Conservation (phyloP, 2,888 invertebrate species). For the Acronicta alni region DNA sequence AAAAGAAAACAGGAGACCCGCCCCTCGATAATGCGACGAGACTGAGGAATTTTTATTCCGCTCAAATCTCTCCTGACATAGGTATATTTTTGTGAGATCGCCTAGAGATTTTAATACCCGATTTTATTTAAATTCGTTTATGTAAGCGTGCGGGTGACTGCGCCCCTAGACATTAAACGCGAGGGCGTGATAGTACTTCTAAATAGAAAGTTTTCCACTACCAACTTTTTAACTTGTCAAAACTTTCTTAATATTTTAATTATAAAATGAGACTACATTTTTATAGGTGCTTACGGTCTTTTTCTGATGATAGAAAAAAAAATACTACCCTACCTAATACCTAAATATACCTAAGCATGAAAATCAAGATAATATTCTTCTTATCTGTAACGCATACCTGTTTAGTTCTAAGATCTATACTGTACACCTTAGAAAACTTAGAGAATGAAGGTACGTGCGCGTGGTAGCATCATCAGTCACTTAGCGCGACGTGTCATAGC, state of each 20-base stretch:
- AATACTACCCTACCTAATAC: too few relatives aligned
- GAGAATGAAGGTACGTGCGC: conserved; percentile 13
- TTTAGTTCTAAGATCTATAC: conserved; percentile 17
- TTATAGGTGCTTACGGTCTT: neutral
- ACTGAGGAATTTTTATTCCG: conserved; percentile 88
- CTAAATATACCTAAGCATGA: too few relatives aligned
- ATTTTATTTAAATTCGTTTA: conserved; percentile 89
- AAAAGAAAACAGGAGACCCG: conserved; percentile 88
- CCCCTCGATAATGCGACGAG: conserved; percentile 88
- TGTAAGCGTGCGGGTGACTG: conserved; percentile 83
- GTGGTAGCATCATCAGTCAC: conserved; percentile 79
- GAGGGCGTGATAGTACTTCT: conserved; percentile 85
- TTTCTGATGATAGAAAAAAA: neutral
- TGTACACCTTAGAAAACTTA: neutral
- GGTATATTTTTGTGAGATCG: conserved; percentile 88
- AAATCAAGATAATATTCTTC: neutral
- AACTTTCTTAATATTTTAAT: neutral
- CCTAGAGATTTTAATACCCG: conserved; percentile 87
- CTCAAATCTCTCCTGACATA: conserved; percentile 89
- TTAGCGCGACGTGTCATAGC: conserved; percentile 80
- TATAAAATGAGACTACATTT: too few relatives aligned
- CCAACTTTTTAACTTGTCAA: conserved; percentile 43
- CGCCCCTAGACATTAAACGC: conserved; percentile 85
- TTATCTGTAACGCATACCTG: neutral
- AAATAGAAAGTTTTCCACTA: conserved; percentile 71